phyloP scores from a whole-genome alignment of 2,797 vertebrate species.

The Agapornis canus region DNA sequence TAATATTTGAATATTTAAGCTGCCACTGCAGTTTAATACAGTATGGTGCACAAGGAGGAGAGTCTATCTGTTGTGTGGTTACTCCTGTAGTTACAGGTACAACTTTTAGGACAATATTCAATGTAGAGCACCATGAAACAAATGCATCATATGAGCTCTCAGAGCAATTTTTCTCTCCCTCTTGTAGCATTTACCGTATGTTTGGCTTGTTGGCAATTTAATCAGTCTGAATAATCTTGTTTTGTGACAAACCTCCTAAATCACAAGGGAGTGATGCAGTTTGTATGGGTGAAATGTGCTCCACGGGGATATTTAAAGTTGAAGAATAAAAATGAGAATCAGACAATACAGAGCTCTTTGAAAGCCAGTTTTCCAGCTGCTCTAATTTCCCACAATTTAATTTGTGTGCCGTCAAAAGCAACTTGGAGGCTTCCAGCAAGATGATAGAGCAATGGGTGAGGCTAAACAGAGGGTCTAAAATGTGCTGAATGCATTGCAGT shows the following conservation, averaged over 20 bases:
- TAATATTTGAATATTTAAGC: neutral
- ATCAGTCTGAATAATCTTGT: slow-evolving; percentile 70
- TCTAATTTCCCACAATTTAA: slow-evolving; percentile 61
- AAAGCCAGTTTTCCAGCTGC: slow-evolving; percentile 41
- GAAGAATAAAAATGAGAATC: slow-evolving; percentile 65
- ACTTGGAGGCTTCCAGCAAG: slow-evolving; percentile 35
- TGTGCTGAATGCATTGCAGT: neutral
- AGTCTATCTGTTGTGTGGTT: neutral
- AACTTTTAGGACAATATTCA: neutral
- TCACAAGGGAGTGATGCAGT: slow-evolving; percentile 61
- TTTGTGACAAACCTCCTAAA: slow-evolving; percentile 65
- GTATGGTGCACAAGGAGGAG: neutral
- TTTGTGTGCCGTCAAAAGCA: slow-evolving; percentile 14
- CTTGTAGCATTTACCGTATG: slow-evolving; percentile 50
- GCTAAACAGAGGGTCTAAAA: slow-evolving; percentile 22
- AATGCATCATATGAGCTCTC: slow-evolving; percentile 1
- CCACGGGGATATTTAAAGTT: slow-evolving; percentile 47
- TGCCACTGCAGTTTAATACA: neutral
- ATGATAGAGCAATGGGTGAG: slow-evolving; percentile 7
- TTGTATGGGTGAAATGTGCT: slow-evolving; percentile 61
- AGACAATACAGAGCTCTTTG: slow-evolving; percentile 50
- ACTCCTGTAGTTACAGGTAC: neutral
- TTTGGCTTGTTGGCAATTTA: slow-evolving; percentile 68
- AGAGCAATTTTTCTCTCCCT: slow-evolving; percentile 52
- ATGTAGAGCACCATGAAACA: neutral